A percentile compares a stretch with the other conserved stretches of the same genome.
Conservation (phyloP, 2,113 vertebrate species). For the Anser cygnoides region DNA sequence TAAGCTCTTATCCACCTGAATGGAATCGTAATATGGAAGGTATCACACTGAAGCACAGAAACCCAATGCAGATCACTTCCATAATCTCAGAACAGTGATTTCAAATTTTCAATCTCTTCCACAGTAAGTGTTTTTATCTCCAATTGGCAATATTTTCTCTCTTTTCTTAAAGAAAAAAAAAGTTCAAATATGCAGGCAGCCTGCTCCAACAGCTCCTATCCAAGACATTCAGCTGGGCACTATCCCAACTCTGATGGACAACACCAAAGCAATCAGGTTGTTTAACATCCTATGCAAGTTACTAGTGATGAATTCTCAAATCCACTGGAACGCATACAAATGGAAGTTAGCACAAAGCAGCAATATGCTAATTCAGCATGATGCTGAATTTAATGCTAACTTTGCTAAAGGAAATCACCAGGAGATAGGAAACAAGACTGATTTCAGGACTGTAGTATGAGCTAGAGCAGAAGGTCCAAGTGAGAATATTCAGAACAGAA, state of each 20-base stretch:
- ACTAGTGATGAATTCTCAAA: background rate
- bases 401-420: background rate
- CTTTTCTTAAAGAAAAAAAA: background rate
- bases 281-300: slow-evolving; percentile 13
- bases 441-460: background rate
- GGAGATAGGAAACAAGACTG: background rate
- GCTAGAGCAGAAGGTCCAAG: background rate
- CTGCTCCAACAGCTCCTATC: background rate
- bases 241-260: background rate
- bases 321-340: background rate
- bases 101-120: background rate
- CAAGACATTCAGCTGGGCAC: background rate
- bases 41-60: background rate
- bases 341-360: slow-evolving; percentile 7
- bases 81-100: background rate
- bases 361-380: background rate
- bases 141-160: background rate
- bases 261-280: background rate
- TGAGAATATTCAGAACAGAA: background rate
- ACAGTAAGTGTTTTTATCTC: background rate
- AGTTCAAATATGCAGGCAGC: background rate
- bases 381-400: background rate
- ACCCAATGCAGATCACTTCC: background rate
- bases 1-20: background rate
- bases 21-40: background rate